A percentile compares a stretch with the other conserved stretches of the same genome.
These are phyloP conservation scores for Heteromormyrus szaboi DNA, from an alignment of 2,797 vertebrate genomes.

Conservation along the genomic window DNA sequence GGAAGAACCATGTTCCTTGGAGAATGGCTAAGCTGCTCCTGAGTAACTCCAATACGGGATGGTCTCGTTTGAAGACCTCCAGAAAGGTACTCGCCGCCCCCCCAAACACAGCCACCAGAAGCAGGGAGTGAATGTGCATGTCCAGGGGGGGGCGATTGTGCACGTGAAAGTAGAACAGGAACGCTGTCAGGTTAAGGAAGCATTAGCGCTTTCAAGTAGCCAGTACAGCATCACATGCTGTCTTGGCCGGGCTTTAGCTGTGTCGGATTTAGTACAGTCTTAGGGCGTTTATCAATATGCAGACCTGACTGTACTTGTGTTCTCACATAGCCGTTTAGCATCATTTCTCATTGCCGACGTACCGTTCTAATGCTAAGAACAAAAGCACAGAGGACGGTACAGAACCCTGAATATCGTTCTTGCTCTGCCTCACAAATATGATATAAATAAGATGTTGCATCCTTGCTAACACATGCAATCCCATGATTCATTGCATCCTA, in stretches of 20 bases:
- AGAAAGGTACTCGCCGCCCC: slow-evolving; percentile 59
- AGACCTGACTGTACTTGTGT: background rate
- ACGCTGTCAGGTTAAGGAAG: slow-evolving; percentile 60
- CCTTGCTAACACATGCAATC: background rate
- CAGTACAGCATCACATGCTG: background rate
- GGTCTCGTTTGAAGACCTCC: slow-evolving; percentile 72
- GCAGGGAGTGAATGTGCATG: slow-evolving; percentile 80
- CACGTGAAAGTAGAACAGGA: slow-evolving; percentile 85
- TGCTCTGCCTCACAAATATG: background rate
- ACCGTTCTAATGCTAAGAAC: background rate
- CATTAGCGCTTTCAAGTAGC: background rate
- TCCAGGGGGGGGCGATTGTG: slow-evolving; percentile 72
- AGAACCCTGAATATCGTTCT: background rate
- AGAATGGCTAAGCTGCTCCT: slow-evolving; percentile 63
- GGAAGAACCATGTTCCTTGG: slow-evolving; percentile 93
- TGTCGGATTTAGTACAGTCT: background rate
- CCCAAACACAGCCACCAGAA: slow-evolving; percentile 69
- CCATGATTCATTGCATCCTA: background rate
- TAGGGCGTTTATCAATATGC: background rate
- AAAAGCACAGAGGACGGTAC: background rate
- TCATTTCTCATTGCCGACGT: background rate
- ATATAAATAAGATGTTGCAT: background rate
- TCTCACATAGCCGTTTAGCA: background rate
- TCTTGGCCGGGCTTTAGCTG: background rate
- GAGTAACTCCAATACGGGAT: slow-evolving; percentile 74